Conservation (phyloP, 2,888 invertebrate species). For the Aphodius sticticus region DNA sequence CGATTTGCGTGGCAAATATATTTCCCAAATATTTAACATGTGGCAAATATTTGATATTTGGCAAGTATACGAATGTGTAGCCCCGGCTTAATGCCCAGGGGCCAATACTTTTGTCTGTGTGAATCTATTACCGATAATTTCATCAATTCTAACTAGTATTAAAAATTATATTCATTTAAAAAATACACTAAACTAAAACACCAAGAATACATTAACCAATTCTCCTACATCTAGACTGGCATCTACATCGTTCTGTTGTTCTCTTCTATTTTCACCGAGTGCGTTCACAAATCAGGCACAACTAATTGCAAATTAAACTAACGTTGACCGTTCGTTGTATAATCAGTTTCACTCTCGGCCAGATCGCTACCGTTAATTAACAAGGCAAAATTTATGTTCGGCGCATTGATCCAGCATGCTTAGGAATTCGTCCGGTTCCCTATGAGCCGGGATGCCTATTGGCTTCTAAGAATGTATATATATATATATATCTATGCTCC, state of each 20-base stretch:
- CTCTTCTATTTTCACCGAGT: background rate
- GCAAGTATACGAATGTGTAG: too few relatives aligned
- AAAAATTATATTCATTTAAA: too few relatives aligned
- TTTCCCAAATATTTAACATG: too few relatives aligned
- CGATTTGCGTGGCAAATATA: too few relatives aligned
- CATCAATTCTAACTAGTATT: too few relatives aligned
- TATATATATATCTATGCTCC: background rate
- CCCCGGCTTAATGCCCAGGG: too few relatives aligned
- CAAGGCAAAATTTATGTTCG: background rate
- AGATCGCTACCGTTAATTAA: background rate
- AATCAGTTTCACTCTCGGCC: constrained; percentile 4
- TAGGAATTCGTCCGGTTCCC: background rate
- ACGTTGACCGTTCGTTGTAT: constrained; percentile 4
- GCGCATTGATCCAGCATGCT: background rate
- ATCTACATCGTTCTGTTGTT: background rate
- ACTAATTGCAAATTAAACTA: background rate
- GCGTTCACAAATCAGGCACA: background rate
- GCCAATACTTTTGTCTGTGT: too few relatives aligned
- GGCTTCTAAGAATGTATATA: background rate
- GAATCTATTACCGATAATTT: too few relatives aligned
- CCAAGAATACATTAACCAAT: too few relatives aligned
- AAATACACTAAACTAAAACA: too few relatives aligned
- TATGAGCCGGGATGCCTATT: background rate
- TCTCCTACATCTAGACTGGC: too few relatives aligned
- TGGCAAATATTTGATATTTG: too few relatives aligned